phyloP scores from a whole-genome alignment of 1,140 invertebrate genomes.

The Tetramorium alpestre region DNA sequence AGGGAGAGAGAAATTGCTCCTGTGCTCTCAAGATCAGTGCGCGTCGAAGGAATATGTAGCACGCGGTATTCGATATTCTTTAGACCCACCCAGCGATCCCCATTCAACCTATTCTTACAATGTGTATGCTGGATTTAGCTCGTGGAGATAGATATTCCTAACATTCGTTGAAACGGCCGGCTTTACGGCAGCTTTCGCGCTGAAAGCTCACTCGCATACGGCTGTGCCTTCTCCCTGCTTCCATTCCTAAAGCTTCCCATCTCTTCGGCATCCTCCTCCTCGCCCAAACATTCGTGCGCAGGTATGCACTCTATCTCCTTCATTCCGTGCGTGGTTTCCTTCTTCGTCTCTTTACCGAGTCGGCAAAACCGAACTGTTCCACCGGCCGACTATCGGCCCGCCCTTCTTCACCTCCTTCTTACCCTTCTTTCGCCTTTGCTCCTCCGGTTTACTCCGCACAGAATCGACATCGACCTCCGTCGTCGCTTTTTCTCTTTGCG shows the following conservation, averaged over 20 bases:
- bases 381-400: neutral
- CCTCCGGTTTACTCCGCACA: neutral
- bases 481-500: neutral
- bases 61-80: constrained; percentile 76
- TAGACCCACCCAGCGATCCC: constrained; percentile 59
- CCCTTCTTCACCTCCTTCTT: neutral
- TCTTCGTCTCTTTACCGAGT: constrained; percentile 29
- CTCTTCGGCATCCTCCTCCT: constrained; percentile 4
- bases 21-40: constrained; percentile 53
- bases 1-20: neutral
- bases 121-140: constrained; percentile 76
- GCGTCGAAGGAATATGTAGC: constrained; percentile 55
- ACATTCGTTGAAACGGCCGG: constrained; percentile 77
- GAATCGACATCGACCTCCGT: constrained; percentile 27
- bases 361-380: constrained; percentile 42
- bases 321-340: constrained; percentile 14
- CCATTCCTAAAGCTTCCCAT: constrained; percentile 24
- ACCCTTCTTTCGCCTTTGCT: neutral
- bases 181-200: constrained; percentile 74
- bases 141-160: constrained; percentile 77
- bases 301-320: constrained; percentile 35
- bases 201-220: constrained; percentile 74
- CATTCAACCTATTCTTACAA: constrained; percentile 78
- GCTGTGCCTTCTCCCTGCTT: constrained; percentile 13
- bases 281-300: constrained; percentile 10